These are phyloP conservation scores for Cosmia pyralina DNA, from an alignment of 2,888 invertebrate species.

Conservation along the genomic window DNA sequence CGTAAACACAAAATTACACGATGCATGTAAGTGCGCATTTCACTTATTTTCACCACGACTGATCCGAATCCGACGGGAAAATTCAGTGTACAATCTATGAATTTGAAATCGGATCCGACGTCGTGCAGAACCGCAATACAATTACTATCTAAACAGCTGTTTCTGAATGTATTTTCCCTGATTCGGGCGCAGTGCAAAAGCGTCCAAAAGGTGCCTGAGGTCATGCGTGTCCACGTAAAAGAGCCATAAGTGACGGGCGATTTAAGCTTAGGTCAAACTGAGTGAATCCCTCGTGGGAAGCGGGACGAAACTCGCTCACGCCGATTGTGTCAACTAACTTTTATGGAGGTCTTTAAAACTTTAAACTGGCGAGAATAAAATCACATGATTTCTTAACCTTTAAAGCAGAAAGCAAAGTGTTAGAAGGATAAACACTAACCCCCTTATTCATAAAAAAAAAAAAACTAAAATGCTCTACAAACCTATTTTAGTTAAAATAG, in stretches of 20 bases:
- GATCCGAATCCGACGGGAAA: neutral
- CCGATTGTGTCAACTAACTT: neutral
- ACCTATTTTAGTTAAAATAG: too few species aligned
- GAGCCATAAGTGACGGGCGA: too few species aligned
- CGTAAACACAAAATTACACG: neutral
- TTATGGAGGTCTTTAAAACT: neutral
- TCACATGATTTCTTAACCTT: neutral
- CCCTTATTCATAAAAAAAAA: too few species aligned
- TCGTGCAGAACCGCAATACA: neutral
- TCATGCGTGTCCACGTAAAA: neutral
- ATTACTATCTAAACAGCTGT: neutral
- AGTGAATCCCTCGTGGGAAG: neutral
- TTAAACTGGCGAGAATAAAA: neutral
- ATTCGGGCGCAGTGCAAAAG: neutral
- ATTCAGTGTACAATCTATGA: neutral
- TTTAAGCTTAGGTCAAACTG: too few species aligned
- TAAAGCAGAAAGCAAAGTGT: neutral
- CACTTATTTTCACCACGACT: neutral
- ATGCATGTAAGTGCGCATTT: neutral
- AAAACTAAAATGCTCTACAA: too few species aligned
- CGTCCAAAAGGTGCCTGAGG: neutral
- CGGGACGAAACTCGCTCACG: neutral
- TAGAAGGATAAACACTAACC: neutral
- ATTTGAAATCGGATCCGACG: neutral
- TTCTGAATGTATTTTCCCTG: neutral